Base-by-base conservation (phyloP, 2,797 vertebrate genomes). In the Emys orbicularis region DNA sequence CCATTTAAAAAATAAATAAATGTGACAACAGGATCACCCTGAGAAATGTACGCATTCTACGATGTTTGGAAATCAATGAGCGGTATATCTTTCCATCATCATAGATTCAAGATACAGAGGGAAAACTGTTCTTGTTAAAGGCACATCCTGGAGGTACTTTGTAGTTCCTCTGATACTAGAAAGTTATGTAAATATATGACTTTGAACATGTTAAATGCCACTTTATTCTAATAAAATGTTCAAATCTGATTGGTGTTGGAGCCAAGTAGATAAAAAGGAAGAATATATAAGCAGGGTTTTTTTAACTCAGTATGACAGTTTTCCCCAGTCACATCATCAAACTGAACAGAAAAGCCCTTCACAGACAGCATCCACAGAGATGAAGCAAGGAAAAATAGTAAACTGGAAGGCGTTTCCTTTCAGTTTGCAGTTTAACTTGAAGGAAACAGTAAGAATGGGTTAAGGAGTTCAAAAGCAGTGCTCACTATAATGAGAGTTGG, bases 401-500 rank as follows among this genome's bases (percentile, higher is more conserved):
- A 95, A 94, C 34, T 8, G 56, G 68, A 81, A 84, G 37, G 16
- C 76, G 25, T 81, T 90, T 91, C 25, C 41, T 86, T 90, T 54
- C n/a, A 54, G 41, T 19, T 91, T 94, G 93, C 76, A 91, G 77
- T 31, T 10, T 15, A 92, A 77, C 83, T 96, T 95, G 57, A 72
- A 83, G 86, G 86, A 93, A 81, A 80, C 44, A 1, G 5, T 79
- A 41, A 34, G 16, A 94, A 94, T 10, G 81, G 27, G 77, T 91
- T 81, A 95, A 92, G 90, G 53, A 83, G 52, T 92, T 72, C 61
- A 96, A 47, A 96, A 91, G 85, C 13, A 88, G 79, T 52, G 91
- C 81, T 72, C 90, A 59, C 96, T 97, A 95, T 89, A 96, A 91
- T 59, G 89, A 94, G 31, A 96, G 37, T 50, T 92, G 87, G 84